Evolutionary conservation across 2,888 invertebrate species (phyloP).

Genomic region (Leucania comma): DNA sequence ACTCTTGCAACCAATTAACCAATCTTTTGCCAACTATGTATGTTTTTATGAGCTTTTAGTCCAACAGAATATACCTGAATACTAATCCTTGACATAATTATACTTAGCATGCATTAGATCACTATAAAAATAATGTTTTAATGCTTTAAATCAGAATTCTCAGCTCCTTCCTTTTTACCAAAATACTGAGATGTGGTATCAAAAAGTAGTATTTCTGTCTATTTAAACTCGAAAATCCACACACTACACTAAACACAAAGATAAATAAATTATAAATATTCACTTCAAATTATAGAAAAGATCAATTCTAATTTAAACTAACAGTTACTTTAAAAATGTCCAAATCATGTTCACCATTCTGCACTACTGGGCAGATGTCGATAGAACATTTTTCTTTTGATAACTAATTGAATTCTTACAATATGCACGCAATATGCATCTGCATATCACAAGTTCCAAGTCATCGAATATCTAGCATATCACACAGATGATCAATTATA

Average conservation of each 20-base stretch:
- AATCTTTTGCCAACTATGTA: background rate
- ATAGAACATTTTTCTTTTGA: slow-evolving; percentile 45
- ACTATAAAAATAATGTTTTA: no score
- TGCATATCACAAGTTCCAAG: slow-evolving; percentile 69
- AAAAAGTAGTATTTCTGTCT: no score
- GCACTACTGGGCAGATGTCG: slow-evolving; percentile 57
- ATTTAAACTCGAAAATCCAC: no score
- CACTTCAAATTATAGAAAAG: background rate
- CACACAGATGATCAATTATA: slow-evolving; percentile 53
- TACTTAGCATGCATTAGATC: no score
- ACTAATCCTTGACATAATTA: background rate
- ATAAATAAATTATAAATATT: no score
- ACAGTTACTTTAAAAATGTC: slow-evolving; percentile 23
- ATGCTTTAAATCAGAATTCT: no score
- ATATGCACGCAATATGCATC: slow-evolving; percentile 58
- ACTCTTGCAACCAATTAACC: background rate
- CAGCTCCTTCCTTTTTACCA: no score
- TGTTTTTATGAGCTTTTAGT: background rate
- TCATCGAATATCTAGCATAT: slow-evolving; percentile 75
- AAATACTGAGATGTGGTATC: no score
- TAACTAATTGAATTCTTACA: slow-evolving; percentile 58
- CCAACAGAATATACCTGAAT: background rate
- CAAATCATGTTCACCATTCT: slow-evolving; percentile 46
- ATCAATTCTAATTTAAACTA: slow-evolving; percentile 3
- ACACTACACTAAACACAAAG: no score